Evolutionary conservation across 2,797 vertebrate species (phyloP).

Genomic region (Lophotriccus pileatus): DNA sequence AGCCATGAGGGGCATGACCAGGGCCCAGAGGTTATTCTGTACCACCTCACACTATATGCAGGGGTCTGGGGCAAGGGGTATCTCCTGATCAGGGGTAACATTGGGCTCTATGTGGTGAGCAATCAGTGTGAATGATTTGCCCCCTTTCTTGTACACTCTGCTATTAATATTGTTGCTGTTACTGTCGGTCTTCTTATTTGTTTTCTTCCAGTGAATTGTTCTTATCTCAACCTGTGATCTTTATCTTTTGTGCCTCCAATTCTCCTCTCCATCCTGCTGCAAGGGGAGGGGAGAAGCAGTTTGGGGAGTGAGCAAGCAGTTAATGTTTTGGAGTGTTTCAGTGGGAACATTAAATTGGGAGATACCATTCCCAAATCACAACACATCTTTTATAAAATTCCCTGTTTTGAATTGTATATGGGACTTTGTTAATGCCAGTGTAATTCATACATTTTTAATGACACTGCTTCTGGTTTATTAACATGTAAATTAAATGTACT

Average conservation of each 20-base stretch:
- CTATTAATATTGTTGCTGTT: background rate
- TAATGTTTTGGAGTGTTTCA: background rate
- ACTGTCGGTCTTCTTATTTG: background rate
- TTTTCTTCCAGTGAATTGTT: background rate
- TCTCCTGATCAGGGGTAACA: background rate
- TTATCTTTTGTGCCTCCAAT: background rate
- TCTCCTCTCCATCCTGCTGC: background rate
- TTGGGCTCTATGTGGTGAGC: accelerated
- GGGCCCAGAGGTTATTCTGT: background rate
- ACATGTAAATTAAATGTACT: background rate
- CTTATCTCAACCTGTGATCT: background rate
- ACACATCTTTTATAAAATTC: background rate
- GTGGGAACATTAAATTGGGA: background rate
- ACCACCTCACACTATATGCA: background rate
- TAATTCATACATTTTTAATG: background rate
- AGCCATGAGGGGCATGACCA: accelerated
- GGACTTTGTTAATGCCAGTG: background rate
- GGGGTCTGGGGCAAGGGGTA: no score
- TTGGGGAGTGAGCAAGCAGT: background rate
- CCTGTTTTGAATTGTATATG: background rate
- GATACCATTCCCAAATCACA: background rate
- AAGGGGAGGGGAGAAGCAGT: background rate
- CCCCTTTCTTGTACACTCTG: background rate
- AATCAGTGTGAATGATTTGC: accelerated
- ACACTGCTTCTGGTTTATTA: background rate